phyloP scores from a whole-genome alignment of 1,140 invertebrate species.

The Acromyrmex echinatior region DNA sequence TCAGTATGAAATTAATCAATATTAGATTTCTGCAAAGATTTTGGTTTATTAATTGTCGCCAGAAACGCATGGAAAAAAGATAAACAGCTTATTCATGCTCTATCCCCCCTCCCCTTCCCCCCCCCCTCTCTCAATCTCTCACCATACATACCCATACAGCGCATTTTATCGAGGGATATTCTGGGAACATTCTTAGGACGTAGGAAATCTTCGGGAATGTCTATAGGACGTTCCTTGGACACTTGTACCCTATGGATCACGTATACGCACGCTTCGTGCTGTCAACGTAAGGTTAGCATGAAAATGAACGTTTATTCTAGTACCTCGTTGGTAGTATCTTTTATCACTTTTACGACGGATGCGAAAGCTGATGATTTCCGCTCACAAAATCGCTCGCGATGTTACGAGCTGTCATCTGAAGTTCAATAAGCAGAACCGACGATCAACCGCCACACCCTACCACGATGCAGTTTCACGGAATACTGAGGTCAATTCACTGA shows the following conservation, averaged over 20 bases:
- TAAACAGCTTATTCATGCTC: background rate
- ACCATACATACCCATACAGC: too few species aligned
- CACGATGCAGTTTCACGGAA: slow-evolving; percentile 42
- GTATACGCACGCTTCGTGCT: background rate
- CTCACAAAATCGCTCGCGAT: background rate
- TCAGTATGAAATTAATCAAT: too few species aligned
- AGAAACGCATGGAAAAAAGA: background rate
- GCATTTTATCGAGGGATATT: too few species aligned
- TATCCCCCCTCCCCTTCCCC: background rate
- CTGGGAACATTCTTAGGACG: too few species aligned
- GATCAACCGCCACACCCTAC: background rate
- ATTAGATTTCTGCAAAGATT: too few species aligned
- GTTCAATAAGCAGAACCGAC: too few species aligned
- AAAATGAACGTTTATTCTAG: background rate
- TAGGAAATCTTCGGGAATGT: too few species aligned
- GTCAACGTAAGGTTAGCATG: background rate
- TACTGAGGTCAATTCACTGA: slow-evolving; percentile 68
- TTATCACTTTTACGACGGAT: background rate
- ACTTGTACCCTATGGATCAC: background rate
- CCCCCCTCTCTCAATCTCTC: too few species aligned
- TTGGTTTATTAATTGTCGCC: too few species aligned
- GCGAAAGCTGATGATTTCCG: background rate
- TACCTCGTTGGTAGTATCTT: background rate
- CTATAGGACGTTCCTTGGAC: too few species aligned
- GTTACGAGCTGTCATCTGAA: slow-evolving; percentile 51